Conservation (phyloP, 2,888 invertebrate genomes). For the Leucania comma region DNA sequence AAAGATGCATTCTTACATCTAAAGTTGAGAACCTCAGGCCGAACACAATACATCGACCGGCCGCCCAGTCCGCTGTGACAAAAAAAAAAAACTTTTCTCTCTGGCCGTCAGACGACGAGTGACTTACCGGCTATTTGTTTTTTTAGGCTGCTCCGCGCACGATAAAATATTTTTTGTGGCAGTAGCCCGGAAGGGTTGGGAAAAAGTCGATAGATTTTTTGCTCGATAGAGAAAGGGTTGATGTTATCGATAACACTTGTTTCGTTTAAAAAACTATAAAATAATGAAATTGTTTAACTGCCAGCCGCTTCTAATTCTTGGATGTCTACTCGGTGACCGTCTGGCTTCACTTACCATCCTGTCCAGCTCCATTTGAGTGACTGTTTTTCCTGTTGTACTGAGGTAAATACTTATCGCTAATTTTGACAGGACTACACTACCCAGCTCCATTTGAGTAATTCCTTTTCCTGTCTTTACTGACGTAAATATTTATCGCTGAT, state of each 20-base stretch:
- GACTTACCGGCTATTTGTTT: constrained; percentile 89
- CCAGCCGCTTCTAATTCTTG: background rate
- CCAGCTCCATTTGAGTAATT: background rate
- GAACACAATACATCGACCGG: constrained; percentile 77
- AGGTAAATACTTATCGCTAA: too few species aligned
- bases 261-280: background rate
- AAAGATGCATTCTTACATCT: background rate
- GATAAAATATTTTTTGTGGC: constrained; percentile 90
- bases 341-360: background rate
- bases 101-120: constrained; percentile 84
- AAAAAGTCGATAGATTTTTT: constrained; percentile 67
- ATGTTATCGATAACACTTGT: background rate
- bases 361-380: background rate
- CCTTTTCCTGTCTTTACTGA: background rate
- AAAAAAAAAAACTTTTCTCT: constrained; percentile 87
- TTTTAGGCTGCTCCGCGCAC: constrained; percentile 89
- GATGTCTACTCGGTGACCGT: background rate
- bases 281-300: too few species aligned
- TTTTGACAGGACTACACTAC: too few species aligned
- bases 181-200: constrained; percentile 81
- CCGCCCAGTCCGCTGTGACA: constrained; percentile 84
- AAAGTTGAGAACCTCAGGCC: constrained; percentile 70
- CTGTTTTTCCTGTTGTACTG: background rate
- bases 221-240: constrained; percentile 45
- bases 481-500: too few species aligned